Evolutionary conservation across 2,888 invertebrate genomes (phyloP).

Genomic region (Melitaea athalia): DNA sequence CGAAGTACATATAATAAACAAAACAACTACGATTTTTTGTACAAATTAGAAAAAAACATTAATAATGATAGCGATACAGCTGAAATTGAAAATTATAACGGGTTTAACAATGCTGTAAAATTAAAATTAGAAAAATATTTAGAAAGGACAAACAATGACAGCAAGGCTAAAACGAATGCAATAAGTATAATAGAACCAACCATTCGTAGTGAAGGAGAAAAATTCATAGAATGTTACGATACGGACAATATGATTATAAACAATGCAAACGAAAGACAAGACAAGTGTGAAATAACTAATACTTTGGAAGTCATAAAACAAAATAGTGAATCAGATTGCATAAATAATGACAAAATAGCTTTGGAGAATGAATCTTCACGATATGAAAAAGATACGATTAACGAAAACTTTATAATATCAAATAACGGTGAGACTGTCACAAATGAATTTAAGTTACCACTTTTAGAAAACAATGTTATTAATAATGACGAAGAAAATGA

Average conservation of each 20-base stretch:
- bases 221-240: neutral
- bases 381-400: neutral
- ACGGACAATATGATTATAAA: neutral
- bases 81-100: slow-evolving; percentile 41
- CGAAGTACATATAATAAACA: slow-evolving; percentile 41
- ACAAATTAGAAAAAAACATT: slow-evolving; percentile 54
- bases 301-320: neutral
- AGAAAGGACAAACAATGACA: slow-evolving; percentile 44
- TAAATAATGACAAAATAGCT: neutral
- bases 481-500: neutral
- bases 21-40: slow-evolving; percentile 62
- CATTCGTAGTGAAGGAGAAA: neutral
- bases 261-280: neutral
- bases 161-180: slow-evolving; percentile 37
- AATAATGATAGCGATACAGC: slow-evolving; percentile 48
- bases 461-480: neutral
- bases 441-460: neutral
- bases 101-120: slow-evolving; percentile 65
- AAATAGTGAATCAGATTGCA: neutral
- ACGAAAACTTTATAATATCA: neutral
- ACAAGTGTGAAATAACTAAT: neutral
- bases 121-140: slow-evolving; percentile 58
- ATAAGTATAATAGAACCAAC: neutral
- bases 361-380: neutral
- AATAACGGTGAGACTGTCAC: neutral